Evolutionary conservation across 2,797 vertebrate genomes (phyloP), one percentile per base, ranked within the genome.

Genomic region (Synanceia verrucosa): DNA sequence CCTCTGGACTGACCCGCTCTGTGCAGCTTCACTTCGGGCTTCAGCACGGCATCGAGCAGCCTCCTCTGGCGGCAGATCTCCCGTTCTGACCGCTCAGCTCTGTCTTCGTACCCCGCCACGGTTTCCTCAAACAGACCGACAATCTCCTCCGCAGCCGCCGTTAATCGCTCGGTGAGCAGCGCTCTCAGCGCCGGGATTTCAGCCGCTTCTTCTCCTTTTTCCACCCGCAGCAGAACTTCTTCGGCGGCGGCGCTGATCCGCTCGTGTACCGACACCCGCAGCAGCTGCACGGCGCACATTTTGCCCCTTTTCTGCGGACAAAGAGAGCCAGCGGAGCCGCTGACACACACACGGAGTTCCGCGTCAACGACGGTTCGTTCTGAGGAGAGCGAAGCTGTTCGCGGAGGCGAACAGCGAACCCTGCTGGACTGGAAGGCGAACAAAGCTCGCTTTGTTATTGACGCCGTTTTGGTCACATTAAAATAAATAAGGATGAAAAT

Each of bases 121-220:
- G 80, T 79, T 26, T 78, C 66, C 76, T 81, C 76, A 0, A 85
- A 33, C 76, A 36, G 16, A 58, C 26, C 71, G 33, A 83, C 58
- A 37, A 85, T 78, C 64, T 88, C 84, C 58, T 85, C 86, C 1
- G 70, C 84, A 1, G 82, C 84, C 60, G 60, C 84, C 8, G 73
- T 24, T 2, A 86, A 76, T 63, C 82, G 73, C 73, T 83, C 80
- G 39, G 73, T 80, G 57, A 88, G 76, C 70, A 81, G 70, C 57
- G 73, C 73, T 39, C 78, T 78, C 48, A 82, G 24, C 36, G 36
- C 3, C 16, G 74, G 57, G 19, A 62, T 1, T 16, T 52, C 53
- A 0, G 41, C 61, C 58, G 58, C 13, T 18, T 52, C 59, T 58
- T 41, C 47, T 11, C 34, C 67, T 21, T 51, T 48, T 21, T 78